A percentile compares a stretch with the other conserved stretches of the same genome.
Evolutionary conservation across 2,113 vertebrate genomes (phyloP).

Genomic region (Gnathochromis pfefferi): DNA sequence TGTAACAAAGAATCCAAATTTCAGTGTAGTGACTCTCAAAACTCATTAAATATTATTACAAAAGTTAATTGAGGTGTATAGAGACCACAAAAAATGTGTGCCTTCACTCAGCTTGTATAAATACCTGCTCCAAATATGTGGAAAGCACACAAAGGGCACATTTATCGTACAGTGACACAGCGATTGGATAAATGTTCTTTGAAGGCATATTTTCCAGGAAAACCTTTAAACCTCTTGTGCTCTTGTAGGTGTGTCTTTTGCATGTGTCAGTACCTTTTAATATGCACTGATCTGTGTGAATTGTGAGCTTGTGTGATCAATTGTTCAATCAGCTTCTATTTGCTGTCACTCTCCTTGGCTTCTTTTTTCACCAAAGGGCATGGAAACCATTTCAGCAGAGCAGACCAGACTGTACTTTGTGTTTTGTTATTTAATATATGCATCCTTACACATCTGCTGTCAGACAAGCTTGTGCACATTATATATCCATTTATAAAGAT

Average conservation of each 20-base stretch:
- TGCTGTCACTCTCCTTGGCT: conserved; percentile 8
- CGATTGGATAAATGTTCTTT: not conserved
- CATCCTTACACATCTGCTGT: not conserved
- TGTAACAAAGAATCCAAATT: not conserved
- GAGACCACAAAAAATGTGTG: not conserved
- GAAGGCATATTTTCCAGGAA: not conserved
- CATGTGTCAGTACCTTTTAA: not conserved
- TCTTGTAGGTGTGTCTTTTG: not conserved
- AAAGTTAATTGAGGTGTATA: not conserved
- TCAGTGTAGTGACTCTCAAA: not conserved
- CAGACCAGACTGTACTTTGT: not conserved
- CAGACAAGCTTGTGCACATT: not conserved
- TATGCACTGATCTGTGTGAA: conserved; percentile 12
- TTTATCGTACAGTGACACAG: not conserved
- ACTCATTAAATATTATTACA: not conserved
- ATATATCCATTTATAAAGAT: not conserved
- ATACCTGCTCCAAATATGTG: not conserved
- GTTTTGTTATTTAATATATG: not conserved
- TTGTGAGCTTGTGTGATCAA: not conserved
- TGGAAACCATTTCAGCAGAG: not conserved
- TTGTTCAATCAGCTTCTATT: conserved; percentile 25
- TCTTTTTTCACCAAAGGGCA: conserved; percentile 4
- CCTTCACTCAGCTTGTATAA: not conserved
- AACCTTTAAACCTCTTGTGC: not conserved
- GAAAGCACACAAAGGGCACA: not conserved